phyloP scores from a whole-genome alignment of 2,113 vertebrate genomes.

The Ceuthmochares aereus region DNA sequence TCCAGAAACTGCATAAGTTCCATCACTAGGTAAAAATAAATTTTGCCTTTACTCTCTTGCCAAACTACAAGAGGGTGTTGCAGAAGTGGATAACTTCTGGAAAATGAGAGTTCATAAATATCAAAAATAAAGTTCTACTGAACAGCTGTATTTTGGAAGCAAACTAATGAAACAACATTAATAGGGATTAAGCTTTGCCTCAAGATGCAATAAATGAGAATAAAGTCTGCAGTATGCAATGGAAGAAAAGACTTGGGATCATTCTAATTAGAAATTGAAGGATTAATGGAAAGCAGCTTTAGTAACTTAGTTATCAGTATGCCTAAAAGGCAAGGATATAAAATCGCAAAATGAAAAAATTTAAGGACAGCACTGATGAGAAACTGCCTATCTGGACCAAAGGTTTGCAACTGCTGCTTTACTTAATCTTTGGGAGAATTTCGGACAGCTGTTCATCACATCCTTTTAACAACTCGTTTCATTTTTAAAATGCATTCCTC shows the following conservation, averaged over 20 bases:
- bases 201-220: background rate
- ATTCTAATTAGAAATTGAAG: slow-evolving; percentile 27
- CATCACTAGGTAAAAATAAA: background rate
- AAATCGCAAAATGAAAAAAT: background rate
- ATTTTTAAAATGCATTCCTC: background rate
- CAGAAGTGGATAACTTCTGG: background rate
- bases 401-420: background rate
- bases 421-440: background rate
- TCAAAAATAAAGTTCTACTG: background rate
- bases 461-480: background rate
- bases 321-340: background rate
- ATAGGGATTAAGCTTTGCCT: slow-evolving; percentile 11
- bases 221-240: background rate
- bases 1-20: background rate
- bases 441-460: background rate
- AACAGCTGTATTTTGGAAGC: background rate
- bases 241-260: background rate
- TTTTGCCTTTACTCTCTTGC: background rate
- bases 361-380: background rate
- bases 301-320: background rate
- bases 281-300: slow-evolving; percentile 41
- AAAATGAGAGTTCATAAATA: background rate
- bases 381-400: background rate
- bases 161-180: background rate
- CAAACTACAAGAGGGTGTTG: background rate